Evolutionary conservation across 1,140 invertebrate species (phyloP), one percentile per base, ranked within the genome.

Genomic region (Ganaspis sp.): DNA sequence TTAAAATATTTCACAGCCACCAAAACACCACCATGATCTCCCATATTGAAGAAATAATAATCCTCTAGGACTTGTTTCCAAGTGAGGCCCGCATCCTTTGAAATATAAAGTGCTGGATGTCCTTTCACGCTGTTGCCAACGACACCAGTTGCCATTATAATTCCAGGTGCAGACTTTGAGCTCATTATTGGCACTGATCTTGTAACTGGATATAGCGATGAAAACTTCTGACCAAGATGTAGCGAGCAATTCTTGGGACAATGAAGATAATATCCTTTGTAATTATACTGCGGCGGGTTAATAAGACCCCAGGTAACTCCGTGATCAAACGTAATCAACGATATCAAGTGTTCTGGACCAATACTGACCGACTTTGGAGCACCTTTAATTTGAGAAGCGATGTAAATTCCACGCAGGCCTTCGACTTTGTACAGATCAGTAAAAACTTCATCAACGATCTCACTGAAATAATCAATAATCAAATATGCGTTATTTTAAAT

Each of bases 351-450:
- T 80, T 97, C 95, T 0, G 95, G 94, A 11, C 93, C 93, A 12
- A 97, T 93, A 69, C 92, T 92, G 3, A 88, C 84, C 4, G 89
- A 88, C 45, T 91, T 90, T 0, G 91, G 90, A 11, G 88, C 90
- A 3, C 90, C 91, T 83, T 93, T 93, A 0, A 97, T 93, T 86
- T 96, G 95, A 0, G 96, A 97, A 0, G 96, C 97, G 78, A 98
- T 97, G 88, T 97, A 98, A 72, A 98, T 95, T 4, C 97, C 97
- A 26, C 94, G 92, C 12, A 98, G 87, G 9, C 97, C 97, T 86
- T 96, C 94, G 0, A 98, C 95, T 87, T 95, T 96, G 84, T 98
- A 96, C 0, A 98, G 87, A 86, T 98, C 97, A n/a, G 96, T 95
- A 92, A 98, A 98, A 9, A 95, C 88, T 79, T 97, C 95, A 71